Evolutionary conservation across 2,113 vertebrate genomes (phyloP), one percentile per base, ranked within the genome.

Genomic region (Scophthalmus maximus): DNA sequence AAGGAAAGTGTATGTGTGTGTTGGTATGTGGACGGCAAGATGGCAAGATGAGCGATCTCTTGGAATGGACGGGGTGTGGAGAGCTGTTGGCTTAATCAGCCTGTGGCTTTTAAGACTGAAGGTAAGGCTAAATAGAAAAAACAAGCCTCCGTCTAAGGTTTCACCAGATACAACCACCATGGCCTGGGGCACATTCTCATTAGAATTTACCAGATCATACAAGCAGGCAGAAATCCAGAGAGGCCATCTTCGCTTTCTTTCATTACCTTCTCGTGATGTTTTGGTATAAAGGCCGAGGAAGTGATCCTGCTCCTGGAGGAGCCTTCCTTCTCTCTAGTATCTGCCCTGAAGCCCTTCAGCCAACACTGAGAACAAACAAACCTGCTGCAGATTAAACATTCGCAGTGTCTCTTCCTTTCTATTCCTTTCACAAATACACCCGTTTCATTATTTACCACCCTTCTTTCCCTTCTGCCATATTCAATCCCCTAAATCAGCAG

Each of bases 321-420:
- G 46, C 15, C 25, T 59, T 53, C 50, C 38, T 5, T 34, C 7
- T 55, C 55, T 53, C 47, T 32, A 40, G 61, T 71, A 72, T 77
- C 75, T 78, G 61, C 64, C 56, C 60, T 6, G n/a, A 22, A 52
- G 71, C 74, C 51, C 47, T 8, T 79, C 36, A 5, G 65, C 75
- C 88, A 88, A 87, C 78, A 89, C 7, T 10, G 44, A 67, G 58
- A 73, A 58, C 78, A 86, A 81, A 86, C 72, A 72, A 50, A 70
- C 36, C 72, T 8, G 47, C 29, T 27, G 51, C 61, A 76, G 62
- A 75, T 36, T 53, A 87, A 82, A 81, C 64, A 70, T 49, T 36
- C 29, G 25, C 38, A 26, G 32, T 36, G 14, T 9, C 47, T 23
- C 15, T 53, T 3, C 14, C 46, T 7, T 29, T 64, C 20, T 20